Conservation (phyloP, 1,140 invertebrate genomes). For the Drosophila simulans region DNA sequence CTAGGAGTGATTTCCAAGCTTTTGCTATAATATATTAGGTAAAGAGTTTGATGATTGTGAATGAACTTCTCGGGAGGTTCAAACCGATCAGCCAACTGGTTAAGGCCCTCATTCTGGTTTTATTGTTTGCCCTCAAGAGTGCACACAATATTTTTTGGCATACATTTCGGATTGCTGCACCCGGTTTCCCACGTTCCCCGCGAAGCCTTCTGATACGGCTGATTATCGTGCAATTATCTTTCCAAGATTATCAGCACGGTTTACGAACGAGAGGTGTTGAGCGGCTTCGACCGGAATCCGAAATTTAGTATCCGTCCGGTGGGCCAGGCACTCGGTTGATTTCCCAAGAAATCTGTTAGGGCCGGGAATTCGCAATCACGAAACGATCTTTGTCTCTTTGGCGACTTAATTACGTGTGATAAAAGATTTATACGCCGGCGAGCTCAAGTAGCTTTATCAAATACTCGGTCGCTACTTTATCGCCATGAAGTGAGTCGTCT, state of each 20-base stretch:
- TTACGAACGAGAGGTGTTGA: constrained; percentile 37
- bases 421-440: constrained; percentile 63
- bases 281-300: constrained; percentile 40
- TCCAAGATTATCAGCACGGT: constrained; percentile 40
- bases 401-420: constrained; percentile 46
- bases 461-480: constrained; percentile 42
- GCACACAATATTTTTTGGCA: constrained; percentile 24
- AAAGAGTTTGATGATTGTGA: constrained; percentile 18
- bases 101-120: constrained; percentile 5
- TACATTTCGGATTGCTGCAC: constrained; percentile 1
- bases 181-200: not conserved
- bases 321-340: constrained; percentile 41
- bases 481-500: constrained; percentile 63
- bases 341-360: not conserved
- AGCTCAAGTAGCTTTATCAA: constrained; percentile 63
- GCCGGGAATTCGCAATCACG: constrained; percentile 6
- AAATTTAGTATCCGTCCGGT: constrained; percentile 61
- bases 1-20: not conserved
- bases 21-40: constrained; percentile 26
- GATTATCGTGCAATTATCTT: constrained; percentile 50
- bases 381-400: constrained; percentile 25
- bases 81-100: constrained; percentile 38
- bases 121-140: constrained; percentile 13
- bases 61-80: constrained; percentile 35
- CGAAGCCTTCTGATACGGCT: constrained; percentile 1